Evolutionary conservation across 2,113 vertebrate genomes (phyloP), one percentile per base, ranked within the genome.

Genomic region (Sylvia atricapilla): DNA sequence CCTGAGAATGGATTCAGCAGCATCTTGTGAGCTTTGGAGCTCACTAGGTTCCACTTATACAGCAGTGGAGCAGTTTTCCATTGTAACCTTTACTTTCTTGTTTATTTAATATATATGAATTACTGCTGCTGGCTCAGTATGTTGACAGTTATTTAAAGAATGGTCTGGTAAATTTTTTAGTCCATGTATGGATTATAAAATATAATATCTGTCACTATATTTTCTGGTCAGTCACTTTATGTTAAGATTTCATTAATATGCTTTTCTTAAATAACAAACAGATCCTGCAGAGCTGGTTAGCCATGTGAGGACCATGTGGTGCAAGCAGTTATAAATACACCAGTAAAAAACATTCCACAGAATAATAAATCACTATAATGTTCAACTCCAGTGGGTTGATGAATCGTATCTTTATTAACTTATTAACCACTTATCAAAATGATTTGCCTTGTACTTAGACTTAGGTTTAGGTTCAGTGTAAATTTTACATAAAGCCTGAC

Each of bases 271-370:
- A 94, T 92, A 94, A 93, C 81, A 86, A 95, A 93, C 84, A 92
- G 90, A 76, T 84, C 60, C 84, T 94, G 86, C 88, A 94, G 89
- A 90, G 80, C 87, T 93, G 73, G 92, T 84, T 93, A 87, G 86
- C 70, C 90, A 96, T 96, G 93, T 95, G 94, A 96, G 49, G 53
- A 68, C 68, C 91, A 94, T 89, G 92, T 92, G 92, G 80, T 95
- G 10, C 64, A 94, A 92, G 88, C 41, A 87, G 90, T 96, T 96
- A 95, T 93, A 96, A 96, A 95, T 96, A 95, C 39, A 94, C 53
- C 83, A 78, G 86, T 92, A 94, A 89, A 95, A 96, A 94, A 81
- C 77, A 86, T 96, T 92, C 79, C 83, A 89, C 88, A 94, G 89
- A 94, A 72, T 81, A 94, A 92, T 87, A 93, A 92, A 92, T 96